A percentile compares a stretch with the other conserved stretches of the same genome.
These are phyloP conservation scores for Drosophila fulvimacula DNA, from an alignment of 2,888 invertebrate species.

Conservation along the genomic window DNA sequence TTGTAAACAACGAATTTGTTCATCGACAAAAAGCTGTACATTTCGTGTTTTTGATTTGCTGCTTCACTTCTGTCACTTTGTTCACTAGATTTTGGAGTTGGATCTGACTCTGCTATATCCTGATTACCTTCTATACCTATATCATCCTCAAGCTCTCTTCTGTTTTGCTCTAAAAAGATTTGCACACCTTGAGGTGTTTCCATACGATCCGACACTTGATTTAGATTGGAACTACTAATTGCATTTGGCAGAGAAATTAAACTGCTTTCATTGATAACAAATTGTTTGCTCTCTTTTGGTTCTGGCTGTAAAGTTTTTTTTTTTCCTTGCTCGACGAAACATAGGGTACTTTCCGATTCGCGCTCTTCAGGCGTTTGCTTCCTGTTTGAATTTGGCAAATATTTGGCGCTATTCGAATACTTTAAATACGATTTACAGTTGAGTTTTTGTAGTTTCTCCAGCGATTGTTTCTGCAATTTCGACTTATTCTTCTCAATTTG, in stretches of 20 bases:
- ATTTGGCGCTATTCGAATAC: background rate
- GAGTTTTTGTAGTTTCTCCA: background rate
- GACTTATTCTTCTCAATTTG: background rate
- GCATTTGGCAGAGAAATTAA: background rate
- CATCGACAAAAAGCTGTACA: background rate
- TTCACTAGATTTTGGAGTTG: background rate
- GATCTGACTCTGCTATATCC: background rate
- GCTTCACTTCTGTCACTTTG: background rate
- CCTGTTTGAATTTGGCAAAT: background rate
- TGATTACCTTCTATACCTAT: background rate
- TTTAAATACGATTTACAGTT: background rate
- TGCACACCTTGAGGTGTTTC: background rate
- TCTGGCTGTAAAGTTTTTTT: background rate
- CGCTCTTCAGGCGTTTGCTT: background rate
- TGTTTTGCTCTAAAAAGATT: background rate
- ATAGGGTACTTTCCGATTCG: background rate
- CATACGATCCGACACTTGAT: background rate
- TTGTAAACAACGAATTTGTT: conserved; percentile 9
- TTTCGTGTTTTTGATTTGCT: background rate
- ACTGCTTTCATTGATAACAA: background rate
- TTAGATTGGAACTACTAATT: background rate
- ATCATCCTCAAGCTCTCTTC: background rate
- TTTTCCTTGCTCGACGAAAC: background rate
- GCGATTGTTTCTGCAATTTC: background rate
- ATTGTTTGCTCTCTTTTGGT: background rate